phyloP scores from a whole-genome alignment of 2,888 invertebrate genomes.

The Parascotia fuliginaria region DNA sequence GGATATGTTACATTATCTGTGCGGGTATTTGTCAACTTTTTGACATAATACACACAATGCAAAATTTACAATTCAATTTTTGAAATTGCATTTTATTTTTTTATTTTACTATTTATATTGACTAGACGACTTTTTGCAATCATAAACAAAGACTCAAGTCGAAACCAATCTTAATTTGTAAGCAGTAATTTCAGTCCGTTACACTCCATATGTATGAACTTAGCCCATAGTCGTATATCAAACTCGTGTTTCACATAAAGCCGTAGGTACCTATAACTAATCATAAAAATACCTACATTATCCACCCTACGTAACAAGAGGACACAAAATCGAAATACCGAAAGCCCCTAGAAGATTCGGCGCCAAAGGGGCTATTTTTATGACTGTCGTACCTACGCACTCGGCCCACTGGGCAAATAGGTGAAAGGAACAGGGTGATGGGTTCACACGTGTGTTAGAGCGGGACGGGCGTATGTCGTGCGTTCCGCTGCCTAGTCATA shows the following conservation, averaged over 20 bases:
- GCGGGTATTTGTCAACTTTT: conserved; percentile 28
- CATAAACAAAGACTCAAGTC: neutral
- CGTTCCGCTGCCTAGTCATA: conserved; percentile 83
- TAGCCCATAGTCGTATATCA: conserved; percentile 15
- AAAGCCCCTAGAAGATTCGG: conserved; percentile 81
- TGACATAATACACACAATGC: conserved; percentile 24
- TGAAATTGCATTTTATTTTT: neutral
- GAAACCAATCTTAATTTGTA: neutral
- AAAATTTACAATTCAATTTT: conserved; percentile 8
- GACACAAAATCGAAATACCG: conserved; percentile 80
- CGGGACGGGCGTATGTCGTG: conserved; percentile 75
- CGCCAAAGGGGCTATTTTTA: conserved; percentile 86
- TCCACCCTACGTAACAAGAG: conserved; percentile 74
- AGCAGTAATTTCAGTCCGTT: neutral
- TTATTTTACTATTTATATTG: neutral
- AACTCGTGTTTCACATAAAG: no score
- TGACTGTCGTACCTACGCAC: conserved; percentile 84
- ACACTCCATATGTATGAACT: conserved; percentile 1
- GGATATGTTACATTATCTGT: conserved; percentile 45
- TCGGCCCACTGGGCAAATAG: conserved; percentile 83
- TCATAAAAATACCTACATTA: conserved; percentile 63
- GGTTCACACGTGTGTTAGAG: conserved; percentile 75
- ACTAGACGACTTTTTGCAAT: neutral
- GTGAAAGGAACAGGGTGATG: conserved; percentile 70
- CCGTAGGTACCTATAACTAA: conserved; percentile 55